A percentile compares a stretch with the other conserved stretches of the same genome.
phyloP scores from a whole-genome alignment of 2,797 vertebrate genomes.

The Pampus argenteus region DNA sequence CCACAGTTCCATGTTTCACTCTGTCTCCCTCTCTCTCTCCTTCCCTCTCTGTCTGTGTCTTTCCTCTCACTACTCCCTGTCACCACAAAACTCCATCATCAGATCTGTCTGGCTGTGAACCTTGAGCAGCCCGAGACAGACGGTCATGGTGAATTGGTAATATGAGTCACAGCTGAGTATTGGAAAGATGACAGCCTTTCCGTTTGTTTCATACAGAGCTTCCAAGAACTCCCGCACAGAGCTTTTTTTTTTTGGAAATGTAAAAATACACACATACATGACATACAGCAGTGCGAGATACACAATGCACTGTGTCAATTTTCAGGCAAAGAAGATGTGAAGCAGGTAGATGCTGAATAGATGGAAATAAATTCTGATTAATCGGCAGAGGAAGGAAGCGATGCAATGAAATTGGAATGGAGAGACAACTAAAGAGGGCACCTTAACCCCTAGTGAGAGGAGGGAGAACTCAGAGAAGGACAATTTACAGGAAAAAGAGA shows the following conservation, averaged over 20 bases:
- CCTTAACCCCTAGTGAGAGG: slow-evolving; percentile 31
- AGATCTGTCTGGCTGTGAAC: slow-evolving; percentile 58
- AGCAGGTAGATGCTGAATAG: slow-evolving; percentile 40
- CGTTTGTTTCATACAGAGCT: not conserved
- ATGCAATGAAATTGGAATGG: slow-evolving; percentile 44
- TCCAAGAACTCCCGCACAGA: slow-evolving; percentile 18
- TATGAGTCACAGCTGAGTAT: slow-evolving; percentile 54
- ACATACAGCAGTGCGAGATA: slow-evolving; percentile 33
- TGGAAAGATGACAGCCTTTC: slow-evolving; percentile 45
- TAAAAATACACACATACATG: slow-evolving; percentile 1
- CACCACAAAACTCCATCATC: slow-evolving; percentile 41
- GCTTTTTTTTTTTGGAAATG: not conserved
- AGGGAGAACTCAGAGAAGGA: slow-evolving; percentile 30
- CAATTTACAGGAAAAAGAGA: slow-evolving; percentile 25
- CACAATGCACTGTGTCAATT: slow-evolving; percentile 22
- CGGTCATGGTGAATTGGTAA: slow-evolving; percentile 54
- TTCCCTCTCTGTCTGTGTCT: slow-evolving; percentile 6
- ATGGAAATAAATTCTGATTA: slow-evolving; percentile 52
- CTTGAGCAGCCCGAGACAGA: slow-evolving; percentile 47
- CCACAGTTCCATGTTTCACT: not conserved
- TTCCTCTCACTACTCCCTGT: slow-evolving; percentile 30
- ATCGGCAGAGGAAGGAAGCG: slow-evolving; percentile 10
- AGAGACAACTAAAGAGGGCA: slow-evolving; percentile 47
- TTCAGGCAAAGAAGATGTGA: slow-evolving; percentile 12
- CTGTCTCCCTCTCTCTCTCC: not conserved